Conservation (phyloP, 2,888 invertebrate genomes). For the Busseola fusca region DNA sequence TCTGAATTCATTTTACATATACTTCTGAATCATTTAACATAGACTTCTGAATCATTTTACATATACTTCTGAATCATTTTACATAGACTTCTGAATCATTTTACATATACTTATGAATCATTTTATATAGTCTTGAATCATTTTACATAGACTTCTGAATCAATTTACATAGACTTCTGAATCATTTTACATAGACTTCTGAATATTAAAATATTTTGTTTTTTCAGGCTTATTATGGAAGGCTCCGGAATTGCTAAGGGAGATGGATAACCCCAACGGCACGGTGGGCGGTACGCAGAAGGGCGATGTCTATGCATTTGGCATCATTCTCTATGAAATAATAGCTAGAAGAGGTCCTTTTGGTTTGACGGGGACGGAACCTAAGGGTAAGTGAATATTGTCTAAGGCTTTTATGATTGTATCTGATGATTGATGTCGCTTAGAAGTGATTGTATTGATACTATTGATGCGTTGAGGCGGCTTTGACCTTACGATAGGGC, state of each 20-base stretch:
- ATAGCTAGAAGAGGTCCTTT: conserved; percentile 97
- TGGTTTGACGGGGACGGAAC: conserved; percentile 93
- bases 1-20: background rate
- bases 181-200: background rate
- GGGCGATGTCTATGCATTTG: conserved; percentile 98
- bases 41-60: background rate
- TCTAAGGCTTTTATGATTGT: background rate
- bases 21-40: background rate
- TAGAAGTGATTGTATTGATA: background rate
- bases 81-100: background rate
- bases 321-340: conserved; percentile 98
- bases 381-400: conserved; percentile 90
- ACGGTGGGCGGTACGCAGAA: conserved; percentile 93
- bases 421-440: background rate
- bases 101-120: background rate
- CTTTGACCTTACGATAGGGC: background rate
- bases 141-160: background rate
- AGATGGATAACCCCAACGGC: conserved; percentile 90
- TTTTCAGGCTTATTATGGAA: conserved; percentile 96
- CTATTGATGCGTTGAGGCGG: background rate
- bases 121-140: background rate
- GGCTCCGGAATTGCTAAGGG: conserved; percentile 96
- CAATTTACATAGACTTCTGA: background rate
- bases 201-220: background rate
- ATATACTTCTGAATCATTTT: background rate